Evolutionary conservation across 2,113 vertebrate genomes (phyloP), one percentile per base, ranked within the genome.

Genomic region (Nothocercus nigrocapillus): DNA sequence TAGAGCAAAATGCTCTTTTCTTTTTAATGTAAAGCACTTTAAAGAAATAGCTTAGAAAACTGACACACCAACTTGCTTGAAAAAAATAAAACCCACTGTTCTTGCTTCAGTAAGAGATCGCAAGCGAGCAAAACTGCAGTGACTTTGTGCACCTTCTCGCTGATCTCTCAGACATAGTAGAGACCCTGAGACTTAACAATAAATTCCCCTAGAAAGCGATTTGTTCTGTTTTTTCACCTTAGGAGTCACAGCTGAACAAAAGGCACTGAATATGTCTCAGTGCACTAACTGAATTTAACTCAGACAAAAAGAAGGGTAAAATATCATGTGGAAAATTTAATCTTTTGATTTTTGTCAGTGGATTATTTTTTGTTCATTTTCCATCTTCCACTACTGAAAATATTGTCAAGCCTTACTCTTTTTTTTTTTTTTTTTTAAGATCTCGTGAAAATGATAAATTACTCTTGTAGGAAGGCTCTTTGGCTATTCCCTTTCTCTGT

Each of bases 231-330:
- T 87, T 19, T 49, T 86, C 78, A 84, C 66, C 40, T 80, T 70
- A 24, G 28, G 70, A 86, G 42, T 40, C 45, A 66, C 36, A 85
- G 22, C 1, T 86, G 17, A 27, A 66, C 40, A 63, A 69, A 67
- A 93, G 74, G 53, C 21, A 40, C 27, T 51, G 13, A 56, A 54
- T 54, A 13, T 25, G 5, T 58, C 17, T 94, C 5, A 1, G 5
- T 42, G 42, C 70, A 58, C 34, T 95, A 85, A 96, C 30, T 97
- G 62, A 64, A 85, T 85, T 86, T 85, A 83, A 79, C 63, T 82
- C 36, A n/a, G 36, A 67, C 27, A 47, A 11, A 22, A 28, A 77
- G 53, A 77, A 62, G 12, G 30, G 21, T 34, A 51, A 19, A 13
- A 19, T 8, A 59, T 58, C 47, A 81, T 25, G n/a, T 3, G 68